Percentiles rank a stretch among this genome's conserved stretches.
Evolutionary conservation across 2,888 invertebrate species (phyloP).

Genomic region (Fragum fragum): DNA sequence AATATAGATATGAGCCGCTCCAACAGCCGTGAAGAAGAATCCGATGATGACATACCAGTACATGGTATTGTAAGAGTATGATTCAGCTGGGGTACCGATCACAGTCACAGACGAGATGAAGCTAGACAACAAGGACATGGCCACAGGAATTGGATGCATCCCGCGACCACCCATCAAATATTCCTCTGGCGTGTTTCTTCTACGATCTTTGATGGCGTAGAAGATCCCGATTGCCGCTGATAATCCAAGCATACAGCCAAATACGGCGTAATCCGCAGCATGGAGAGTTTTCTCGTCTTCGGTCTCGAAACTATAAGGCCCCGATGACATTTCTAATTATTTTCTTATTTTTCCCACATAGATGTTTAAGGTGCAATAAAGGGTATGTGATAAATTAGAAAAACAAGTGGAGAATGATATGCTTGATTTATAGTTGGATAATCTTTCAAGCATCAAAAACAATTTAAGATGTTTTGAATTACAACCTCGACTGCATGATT

Average conservation of each 20-base stretch:
- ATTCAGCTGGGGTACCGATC: conserved; percentile 19
- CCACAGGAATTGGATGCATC: conserved; percentile 19
- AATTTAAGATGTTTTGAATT: too few species aligned
- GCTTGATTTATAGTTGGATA: too few species aligned
- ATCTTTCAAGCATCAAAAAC: too few species aligned
- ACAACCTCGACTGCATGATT: too few species aligned
- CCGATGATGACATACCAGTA: conserved; percentile 1
- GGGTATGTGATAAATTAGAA: too few species aligned
- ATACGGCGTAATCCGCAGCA: conserved; percentile 10
- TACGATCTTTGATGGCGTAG: conserved; percentile 23
- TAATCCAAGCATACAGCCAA: conserved; percentile 7
- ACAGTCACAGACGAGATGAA: conserved; percentile 16
- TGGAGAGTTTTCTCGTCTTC: not conserved
- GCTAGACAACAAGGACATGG: conserved; percentile 10
- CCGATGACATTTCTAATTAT: conserved; percentile 1
- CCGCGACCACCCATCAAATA: conserved; percentile 3
- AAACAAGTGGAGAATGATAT: too few species aligned
- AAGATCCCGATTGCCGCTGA: conserved; percentile 10
- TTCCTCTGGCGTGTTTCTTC: conserved; percentile 9
- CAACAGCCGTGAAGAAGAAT: not conserved
- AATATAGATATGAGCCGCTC: conserved; percentile 12
- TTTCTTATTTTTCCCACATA: not conserved
- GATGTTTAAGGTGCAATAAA: too few species aligned
- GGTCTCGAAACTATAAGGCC: conserved; percentile 12
- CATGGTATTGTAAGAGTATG: conserved; percentile 14